These are phyloP conservation scores for Sarcophaga carnaria DNA, from an alignment of 2,888 invertebrate species.

Conservation along the genomic window DNA sequence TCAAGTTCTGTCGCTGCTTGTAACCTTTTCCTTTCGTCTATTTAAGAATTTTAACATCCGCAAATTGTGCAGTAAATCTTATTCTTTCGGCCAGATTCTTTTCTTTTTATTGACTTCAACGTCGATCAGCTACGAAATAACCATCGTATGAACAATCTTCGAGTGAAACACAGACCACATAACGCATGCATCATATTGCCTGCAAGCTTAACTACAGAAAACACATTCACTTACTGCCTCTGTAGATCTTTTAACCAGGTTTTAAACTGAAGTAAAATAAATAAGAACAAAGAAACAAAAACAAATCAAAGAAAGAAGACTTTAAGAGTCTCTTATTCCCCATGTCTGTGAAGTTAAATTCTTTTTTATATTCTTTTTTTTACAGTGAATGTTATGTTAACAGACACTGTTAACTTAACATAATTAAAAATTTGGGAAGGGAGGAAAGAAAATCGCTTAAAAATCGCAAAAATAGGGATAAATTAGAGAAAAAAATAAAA, in stretches of 20 bases:
- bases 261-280: background rate
- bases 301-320: background rate
- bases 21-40: conserved; percentile 65
- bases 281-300: conserved; percentile 2
- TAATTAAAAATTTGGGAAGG: too few relatives aligned
- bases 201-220: conserved; percentile 46
- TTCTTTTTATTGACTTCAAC: conserved; percentile 62
- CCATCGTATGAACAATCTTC: conserved; percentile 24
- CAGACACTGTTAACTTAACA: too few relatives aligned
- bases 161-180: conserved; percentile 10
- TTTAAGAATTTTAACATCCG: conserved; percentile 66
- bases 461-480: too few relatives aligned
- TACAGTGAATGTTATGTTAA: too few relatives aligned
- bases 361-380: too few relatives aligned
- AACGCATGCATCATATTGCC: conserved; percentile 23
- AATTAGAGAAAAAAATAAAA: too few relatives aligned
- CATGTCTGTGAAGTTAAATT: too few relatives aligned
- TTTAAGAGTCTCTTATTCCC: conserved; percentile 11
- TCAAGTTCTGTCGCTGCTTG: conserved; percentile 54
- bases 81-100: conserved; percentile 50
- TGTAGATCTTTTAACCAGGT: conserved; percentile 57
- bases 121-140: conserved; percentile 42
- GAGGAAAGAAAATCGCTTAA: too few relatives aligned
- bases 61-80: conserved; percentile 69
- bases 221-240: conserved; percentile 65